phyloP scores from a whole-genome alignment of 2,888 invertebrate genomes.

The Achlya flavicornis region DNA sequence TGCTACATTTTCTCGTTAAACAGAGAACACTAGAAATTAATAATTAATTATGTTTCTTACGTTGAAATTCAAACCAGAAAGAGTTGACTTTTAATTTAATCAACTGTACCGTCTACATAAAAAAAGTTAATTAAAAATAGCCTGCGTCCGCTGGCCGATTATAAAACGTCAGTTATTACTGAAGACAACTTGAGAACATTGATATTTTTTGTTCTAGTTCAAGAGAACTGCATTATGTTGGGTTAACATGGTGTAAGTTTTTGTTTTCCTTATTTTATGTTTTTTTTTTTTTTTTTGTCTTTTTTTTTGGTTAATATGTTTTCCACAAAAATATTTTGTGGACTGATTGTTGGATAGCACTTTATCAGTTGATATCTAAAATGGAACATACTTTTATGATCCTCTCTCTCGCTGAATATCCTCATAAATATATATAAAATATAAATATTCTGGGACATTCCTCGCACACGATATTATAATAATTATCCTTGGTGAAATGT shows the following conservation, averaged over 20 bases:
- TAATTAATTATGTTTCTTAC: neutral
- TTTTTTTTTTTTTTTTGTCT: too few species aligned
- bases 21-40: constrained; percentile 2
- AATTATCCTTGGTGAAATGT: too few species aligned
- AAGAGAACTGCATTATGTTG: neutral
- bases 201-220: neutral
- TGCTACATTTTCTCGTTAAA: constrained; percentile 5
- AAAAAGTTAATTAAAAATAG: constrained; percentile 54
- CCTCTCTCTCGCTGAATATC: too few species aligned
- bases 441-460: too few species aligned
- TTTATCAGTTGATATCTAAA: too few species aligned
- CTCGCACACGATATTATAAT: too few species aligned
- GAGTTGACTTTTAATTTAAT: constrained; percentile 35
- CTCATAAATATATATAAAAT: too few species aligned
- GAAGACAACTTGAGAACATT: neutral
- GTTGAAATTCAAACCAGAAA: constrained; percentile 4
- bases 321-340: too few species aligned
- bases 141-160: constrained; percentile 36
- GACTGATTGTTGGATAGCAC: too few species aligned
- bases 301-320: too few species aligned
- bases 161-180: constrained; percentile 19
- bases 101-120: constrained; percentile 38
- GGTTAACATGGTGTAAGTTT: neutral
- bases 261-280: too few species aligned
- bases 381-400: too few species aligned